Evolutionary conservation across 2,797 vertebrate genomes (phyloP).

Genomic region (Anomalospiza imberbis): DNA sequence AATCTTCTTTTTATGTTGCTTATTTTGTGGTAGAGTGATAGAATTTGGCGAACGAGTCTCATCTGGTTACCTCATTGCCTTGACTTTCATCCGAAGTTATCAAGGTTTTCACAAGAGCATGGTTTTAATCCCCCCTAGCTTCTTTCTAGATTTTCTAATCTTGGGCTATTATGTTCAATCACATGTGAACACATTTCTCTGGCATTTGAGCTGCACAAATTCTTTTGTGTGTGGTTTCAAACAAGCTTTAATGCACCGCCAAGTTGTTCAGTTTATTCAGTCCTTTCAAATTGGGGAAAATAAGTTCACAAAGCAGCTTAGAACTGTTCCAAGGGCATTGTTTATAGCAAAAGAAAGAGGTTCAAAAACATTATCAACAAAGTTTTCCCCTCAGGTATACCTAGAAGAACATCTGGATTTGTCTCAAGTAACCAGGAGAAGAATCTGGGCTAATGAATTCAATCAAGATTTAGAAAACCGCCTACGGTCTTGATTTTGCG

Average conservation of each 20-base stretch:
- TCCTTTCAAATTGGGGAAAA: slow-evolving; percentile 2
- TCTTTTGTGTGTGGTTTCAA: slow-evolving; percentile 30
- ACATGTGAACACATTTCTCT: neutral
- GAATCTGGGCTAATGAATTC: neutral
- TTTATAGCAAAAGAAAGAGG: neutral
- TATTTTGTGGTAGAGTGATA: neutral
- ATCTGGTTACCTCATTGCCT: neutral
- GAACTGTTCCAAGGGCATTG: neutral
- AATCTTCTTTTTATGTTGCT: neutral
- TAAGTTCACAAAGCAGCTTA: neutral
- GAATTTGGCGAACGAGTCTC: neutral
- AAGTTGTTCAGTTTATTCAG: slow-evolving; percentile 22
- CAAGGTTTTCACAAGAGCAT: neutral
- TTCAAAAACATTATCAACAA: neutral
- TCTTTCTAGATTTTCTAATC: slow-evolving; percentile 26
- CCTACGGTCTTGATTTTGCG: neutral
- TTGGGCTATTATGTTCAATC: slow-evolving; percentile 7
- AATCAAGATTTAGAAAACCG: neutral
- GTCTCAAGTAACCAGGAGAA: neutral
- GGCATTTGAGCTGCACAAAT: slow-evolving; percentile 1
- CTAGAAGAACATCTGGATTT: neutral
- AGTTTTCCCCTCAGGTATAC: neutral
- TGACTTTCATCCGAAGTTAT: neutral
- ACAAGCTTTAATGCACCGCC: neutral
- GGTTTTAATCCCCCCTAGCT: neutral